Evolutionary conservation across 2,888 invertebrate genomes (phyloP), one percentile per base, ranked within the genome.

Genomic region (Caenorhabditis sp.): DNA sequence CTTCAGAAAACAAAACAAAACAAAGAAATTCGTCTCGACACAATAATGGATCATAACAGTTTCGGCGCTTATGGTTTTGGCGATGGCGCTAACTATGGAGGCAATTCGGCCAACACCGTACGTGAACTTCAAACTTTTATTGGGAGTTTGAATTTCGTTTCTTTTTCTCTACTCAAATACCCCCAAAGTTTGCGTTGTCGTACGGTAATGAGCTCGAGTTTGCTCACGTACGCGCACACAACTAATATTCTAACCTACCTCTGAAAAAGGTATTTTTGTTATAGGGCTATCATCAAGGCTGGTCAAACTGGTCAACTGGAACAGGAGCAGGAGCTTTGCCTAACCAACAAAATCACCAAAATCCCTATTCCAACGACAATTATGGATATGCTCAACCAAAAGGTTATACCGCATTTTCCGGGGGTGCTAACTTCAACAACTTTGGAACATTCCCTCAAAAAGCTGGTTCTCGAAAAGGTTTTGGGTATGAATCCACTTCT

Each of bases 101-200:
- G 58, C 57, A 57, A 58, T n/a, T 23, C 67, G 19, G 55, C 53
- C 64, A 67, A 72, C 61, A 37, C 67, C n/a, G 72, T 72, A 67
- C 72, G 72, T 72, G 53, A 67, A 62, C 64, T 58, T 58, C 43
- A 61, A 67, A 64, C 64, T 72, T 64, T 66, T 58, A 58, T 19
- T 61, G 64, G 61, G n/a, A n/a, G 23, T 10, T 26, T 6, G 3
- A 51, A 51, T n/a, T n/a, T n/a, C n/a, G 51, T 23, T 23, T 36
- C 19, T 36, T 19, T 14, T n/a, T 8, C 14, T 3, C 26, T 55
- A 19, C 17, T n/a, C n/a, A 36, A 27, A 54, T n/a, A 51, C 8
- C 37, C 62, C 36, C 58, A 49, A 70, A 66, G 62, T 63, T 68
- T 51, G 62, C 24, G 68, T 67, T 68, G 27, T 49, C 68, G 68